A percentile compares a stretch with the other conserved stretches of the same genome.
These are phyloP conservation scores for Cirrhinus molitorella DNA, from an alignment of 2,797 vertebrate species.

Conservation along the genomic window DNA sequence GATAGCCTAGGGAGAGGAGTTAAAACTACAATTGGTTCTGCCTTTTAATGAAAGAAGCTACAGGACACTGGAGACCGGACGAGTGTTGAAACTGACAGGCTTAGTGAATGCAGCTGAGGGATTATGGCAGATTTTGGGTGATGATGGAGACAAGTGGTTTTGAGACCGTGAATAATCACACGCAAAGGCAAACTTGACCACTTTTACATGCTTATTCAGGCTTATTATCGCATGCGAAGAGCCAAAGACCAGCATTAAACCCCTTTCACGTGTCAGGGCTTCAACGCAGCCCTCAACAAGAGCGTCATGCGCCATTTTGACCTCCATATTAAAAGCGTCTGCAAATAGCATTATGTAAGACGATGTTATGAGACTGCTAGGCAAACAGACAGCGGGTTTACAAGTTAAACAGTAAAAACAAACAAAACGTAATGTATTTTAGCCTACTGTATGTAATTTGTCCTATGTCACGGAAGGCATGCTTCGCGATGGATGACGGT, in stretches of 20 bases:
- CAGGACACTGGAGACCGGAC: constrained; percentile 30
- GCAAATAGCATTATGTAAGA: not conserved
- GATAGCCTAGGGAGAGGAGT: constrained; percentile 46
- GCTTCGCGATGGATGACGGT: not conserved
- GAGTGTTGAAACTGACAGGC: constrained; percentile 16
- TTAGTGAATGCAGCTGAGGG: constrained; percentile 23
- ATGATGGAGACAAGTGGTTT: constrained; percentile 45
- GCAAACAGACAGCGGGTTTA: not conserved
- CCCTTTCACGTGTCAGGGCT: constrained; percentile 2
- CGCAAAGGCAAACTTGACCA: not conserved
- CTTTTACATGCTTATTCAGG: constrained; percentile 18
- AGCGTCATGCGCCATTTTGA: not conserved
- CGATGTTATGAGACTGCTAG: not conserved
- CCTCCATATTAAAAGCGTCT: not conserved
- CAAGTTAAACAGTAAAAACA: not conserved
- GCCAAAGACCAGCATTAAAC: not conserved
- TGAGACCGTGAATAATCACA: constrained; percentile 15
- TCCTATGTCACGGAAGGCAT: not conserved
- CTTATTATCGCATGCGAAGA: not conserved
- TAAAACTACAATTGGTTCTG: constrained; percentile 40
- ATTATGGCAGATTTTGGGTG: constrained; percentile 40
- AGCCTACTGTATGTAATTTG: not conserved
- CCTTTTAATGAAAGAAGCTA: constrained; percentile 39
- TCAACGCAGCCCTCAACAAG: not conserved
- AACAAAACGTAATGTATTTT: not conserved